A percentile compares a stretch with the other conserved stretches of the same genome.
phyloP scores from a whole-genome alignment of 2,888 invertebrate species.

The Seira musarum region DNA sequence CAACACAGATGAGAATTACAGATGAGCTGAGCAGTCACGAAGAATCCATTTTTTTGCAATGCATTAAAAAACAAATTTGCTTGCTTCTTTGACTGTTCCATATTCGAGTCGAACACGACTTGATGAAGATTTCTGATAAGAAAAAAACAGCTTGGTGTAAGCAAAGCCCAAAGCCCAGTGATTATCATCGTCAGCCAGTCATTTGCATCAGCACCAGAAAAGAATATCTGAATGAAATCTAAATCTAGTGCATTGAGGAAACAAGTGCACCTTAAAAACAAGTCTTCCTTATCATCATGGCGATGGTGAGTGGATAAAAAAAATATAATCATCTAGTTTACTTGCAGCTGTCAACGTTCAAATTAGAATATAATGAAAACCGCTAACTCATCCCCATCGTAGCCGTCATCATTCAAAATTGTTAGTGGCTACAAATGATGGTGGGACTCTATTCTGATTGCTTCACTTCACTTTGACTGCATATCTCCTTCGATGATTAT shows the following conservation, averaged over 20 bases:
- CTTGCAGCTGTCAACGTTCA: constrained; percentile 37
- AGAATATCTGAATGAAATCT: too few species aligned
- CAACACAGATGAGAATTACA: too few species aligned
- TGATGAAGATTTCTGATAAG: constrained; percentile 1
- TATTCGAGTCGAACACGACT: constrained; percentile 1
- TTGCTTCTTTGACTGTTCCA: background rate
- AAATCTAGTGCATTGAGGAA: background rate
- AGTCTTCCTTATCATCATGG: background rate
- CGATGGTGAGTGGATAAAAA: background rate
- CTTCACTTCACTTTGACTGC: constrained; percentile 30
- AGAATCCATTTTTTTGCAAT: background rate
- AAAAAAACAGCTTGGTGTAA: background rate
- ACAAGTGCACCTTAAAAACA: background rate
- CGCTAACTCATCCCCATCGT: constrained; percentile 34
- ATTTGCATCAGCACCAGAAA: too few species aligned
- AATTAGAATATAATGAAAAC: constrained; percentile 49
- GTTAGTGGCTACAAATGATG: constrained; percentile 8
- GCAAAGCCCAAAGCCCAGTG: background rate
- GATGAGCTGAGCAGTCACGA: too few species aligned
- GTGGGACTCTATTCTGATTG: constrained; percentile 26
- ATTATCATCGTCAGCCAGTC: background rate
- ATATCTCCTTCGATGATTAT: too few species aligned
- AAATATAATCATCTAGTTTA: background rate
- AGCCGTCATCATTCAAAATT: constrained; percentile 25
- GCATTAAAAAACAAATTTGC: too few species aligned